Percentiles rank a stretch among this genome's conserved stretches.
phyloP scores from a whole-genome alignment of 2,888 invertebrate genomes.

The Morinoia aosen region DNA sequence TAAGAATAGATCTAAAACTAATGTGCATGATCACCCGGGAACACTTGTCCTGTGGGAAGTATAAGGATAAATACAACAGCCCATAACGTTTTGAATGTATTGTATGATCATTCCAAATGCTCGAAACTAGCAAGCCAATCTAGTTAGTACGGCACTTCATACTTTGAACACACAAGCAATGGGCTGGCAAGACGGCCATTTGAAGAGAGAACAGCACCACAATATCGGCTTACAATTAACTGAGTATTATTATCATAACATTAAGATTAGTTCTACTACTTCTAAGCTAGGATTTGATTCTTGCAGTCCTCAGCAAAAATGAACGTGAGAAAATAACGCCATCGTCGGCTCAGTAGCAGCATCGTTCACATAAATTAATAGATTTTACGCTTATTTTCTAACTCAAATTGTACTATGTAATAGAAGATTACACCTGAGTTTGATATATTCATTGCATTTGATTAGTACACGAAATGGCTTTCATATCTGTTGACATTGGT shows the following conservation, averaged over 20 bases:
- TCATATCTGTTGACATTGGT: background rate
- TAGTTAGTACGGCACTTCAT: background rate
- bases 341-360: background rate
- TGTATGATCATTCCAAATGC: background rate
- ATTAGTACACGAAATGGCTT: background rate
- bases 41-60: background rate
- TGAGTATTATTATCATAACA: background rate
- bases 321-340: background rate
- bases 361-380: background rate
- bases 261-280: background rate
- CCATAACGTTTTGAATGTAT: background rate
- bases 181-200: background rate
- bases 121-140: background rate
- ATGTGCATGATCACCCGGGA: background rate
- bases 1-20: background rate
- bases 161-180: background rate
- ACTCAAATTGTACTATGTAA: background rate
- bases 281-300: background rate
- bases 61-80: background rate
- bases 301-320: background rate
- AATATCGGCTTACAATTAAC: background rate
- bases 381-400: background rate
- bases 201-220: background rate
- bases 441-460: background rate
- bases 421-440: background rate